These are phyloP conservation scores for Halcyon chelicuti DNA, from an alignment of 2,797 vertebrate genomes.

Conservation along the genomic window DNA sequence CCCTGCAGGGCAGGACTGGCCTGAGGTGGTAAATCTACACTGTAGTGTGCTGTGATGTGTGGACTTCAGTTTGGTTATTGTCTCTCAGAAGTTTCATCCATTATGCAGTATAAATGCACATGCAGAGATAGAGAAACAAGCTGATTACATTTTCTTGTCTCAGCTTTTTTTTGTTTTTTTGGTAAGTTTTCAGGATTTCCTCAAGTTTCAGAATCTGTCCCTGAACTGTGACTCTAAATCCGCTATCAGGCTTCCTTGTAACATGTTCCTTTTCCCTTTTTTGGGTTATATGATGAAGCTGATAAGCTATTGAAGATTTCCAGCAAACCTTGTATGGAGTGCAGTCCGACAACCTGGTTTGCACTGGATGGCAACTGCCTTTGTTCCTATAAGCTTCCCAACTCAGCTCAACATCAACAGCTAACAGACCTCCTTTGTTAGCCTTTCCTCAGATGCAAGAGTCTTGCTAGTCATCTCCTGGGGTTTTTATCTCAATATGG, in stretches of 20 bases:
- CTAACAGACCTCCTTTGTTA: conserved; percentile 44
- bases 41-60: neutral
- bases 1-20: neutral
- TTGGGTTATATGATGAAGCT: neutral
- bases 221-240: neutral
- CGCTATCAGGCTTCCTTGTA: neutral
- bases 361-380: neutral
- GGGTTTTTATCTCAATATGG: conserved; percentile 26
- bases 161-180: neutral
- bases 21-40: neutral
- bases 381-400: neutral
- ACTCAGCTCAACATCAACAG: neutral
- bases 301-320: neutral
- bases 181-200: neutral
- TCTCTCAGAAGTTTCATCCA: neutral
- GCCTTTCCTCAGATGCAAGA: conserved; percentile 5
- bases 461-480: conserved; percentile 26
- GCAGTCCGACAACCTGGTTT: neutral
- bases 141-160: neutral
- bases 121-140: neutral
- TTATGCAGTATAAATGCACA: neutral
- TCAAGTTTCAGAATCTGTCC: neutral
- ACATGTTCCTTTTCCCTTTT: neutral
- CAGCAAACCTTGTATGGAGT: neutral
- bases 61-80: neutral